Conservation (phyloP, 2,888 invertebrate genomes). For the Erynnis tages region DNA sequence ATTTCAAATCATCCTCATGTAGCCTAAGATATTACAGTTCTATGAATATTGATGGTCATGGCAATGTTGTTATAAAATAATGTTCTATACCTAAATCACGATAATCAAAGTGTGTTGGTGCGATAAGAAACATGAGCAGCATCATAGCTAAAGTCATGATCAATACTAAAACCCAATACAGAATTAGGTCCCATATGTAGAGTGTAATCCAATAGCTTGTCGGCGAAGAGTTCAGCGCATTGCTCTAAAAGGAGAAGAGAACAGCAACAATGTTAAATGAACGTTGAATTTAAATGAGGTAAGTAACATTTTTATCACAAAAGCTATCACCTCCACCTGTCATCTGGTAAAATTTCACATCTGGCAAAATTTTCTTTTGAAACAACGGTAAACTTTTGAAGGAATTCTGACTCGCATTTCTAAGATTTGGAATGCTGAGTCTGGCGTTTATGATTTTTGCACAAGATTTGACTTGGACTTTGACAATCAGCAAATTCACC, state of each 20-base stretch:
- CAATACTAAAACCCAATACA: slow-evolving; percentile 53
- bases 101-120: slow-evolving; percentile 44
- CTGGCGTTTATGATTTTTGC: too few species aligned
- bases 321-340: too few species aligned
- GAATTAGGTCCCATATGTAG: slow-evolving; percentile 56
- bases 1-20: neutral
- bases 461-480: too few species aligned
- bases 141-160: slow-evolving; percentile 50
- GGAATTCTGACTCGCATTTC: too few species aligned
- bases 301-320: too few species aligned
- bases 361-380: too few species aligned
- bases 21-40: neutral
- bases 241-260: slow-evolving; percentile 40
- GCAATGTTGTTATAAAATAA: neutral
- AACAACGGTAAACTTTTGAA: too few species aligned
- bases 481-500: too few species aligned
- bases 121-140: slow-evolving; percentile 42
- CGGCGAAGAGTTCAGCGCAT: slow-evolving; percentile 62
- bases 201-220: slow-evolving; percentile 58
- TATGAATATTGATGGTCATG: too few species aligned
- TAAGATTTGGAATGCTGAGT: too few species aligned
- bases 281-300: too few species aligned
- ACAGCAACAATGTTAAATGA: neutral
- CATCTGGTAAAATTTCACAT: too few species aligned
- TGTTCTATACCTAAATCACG: slow-evolving; percentile 51